A percentile compares a stretch with the other conserved stretches of the same genome.
phyloP scores from a whole-genome alignment of 2,113 vertebrate genomes.

The Pterocles orientalis region DNA sequence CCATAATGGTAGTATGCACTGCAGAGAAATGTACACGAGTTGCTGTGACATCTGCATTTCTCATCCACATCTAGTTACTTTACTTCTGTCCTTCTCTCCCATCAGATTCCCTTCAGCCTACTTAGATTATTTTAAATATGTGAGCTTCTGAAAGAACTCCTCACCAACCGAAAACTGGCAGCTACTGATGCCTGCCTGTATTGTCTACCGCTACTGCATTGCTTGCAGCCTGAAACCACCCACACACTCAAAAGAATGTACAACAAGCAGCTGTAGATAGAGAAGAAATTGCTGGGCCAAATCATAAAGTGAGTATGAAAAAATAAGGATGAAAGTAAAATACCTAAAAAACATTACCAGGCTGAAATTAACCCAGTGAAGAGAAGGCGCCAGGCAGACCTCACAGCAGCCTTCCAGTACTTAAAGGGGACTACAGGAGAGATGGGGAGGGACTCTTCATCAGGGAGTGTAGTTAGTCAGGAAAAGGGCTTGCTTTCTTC shows the following conservation, averaged over 20 bases:
- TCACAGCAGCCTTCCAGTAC: no score
- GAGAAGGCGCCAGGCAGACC: no score
- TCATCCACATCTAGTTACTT: neutral
- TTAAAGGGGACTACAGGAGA: no score
- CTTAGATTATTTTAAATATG: neutral
- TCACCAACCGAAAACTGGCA: neutral
- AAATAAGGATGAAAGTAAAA: neutral
- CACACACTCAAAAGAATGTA: neutral
- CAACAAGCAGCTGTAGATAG: neutral
- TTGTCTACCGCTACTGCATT: neutral
- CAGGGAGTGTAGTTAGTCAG: no score
- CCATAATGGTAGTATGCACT: neutral
- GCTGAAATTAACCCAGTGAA: neutral
- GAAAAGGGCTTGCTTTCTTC: no score
- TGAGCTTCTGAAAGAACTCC: neutral
- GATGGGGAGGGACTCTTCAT: no score
- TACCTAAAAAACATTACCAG: neutral
- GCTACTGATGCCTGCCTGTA: neutral
- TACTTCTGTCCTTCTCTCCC: neutral
- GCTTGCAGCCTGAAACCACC: neutral
- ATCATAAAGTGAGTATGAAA: neutral
- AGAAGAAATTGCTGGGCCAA: neutral
- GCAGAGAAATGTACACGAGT: neutral
- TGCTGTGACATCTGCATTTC: neutral
- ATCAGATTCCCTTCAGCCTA: neutral